Evolutionary conservation across 2,113 vertebrate species (phyloP), one percentile per base, ranked within the genome.

Genomic region (Heterotis niloticus): DNA sequence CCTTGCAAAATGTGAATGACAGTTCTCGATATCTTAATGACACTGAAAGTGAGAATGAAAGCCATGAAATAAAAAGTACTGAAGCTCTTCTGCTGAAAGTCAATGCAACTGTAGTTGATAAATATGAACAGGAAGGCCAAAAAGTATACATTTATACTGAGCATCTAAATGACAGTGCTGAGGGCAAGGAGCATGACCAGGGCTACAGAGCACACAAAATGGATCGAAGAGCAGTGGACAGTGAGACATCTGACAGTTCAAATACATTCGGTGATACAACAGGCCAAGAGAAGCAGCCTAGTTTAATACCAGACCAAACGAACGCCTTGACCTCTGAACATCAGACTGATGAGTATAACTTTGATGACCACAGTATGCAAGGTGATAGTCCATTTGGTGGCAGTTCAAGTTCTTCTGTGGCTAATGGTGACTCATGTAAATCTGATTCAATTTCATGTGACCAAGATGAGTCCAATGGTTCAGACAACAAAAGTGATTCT

Each of bases 361-460:
- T 57, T 54, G 28, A 79, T 64, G 57, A 72, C 54, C 54, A 64
- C 7, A 67, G 44, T 7, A 79, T 79, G 60, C 78, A 56, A 51
- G 70, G 78, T 0, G 78, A 79, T n/a, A 51, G 74, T 74, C 78
- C 60, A n/a, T 73, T 73, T 26, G 78, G 60, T 54, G 59, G 70
- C 28, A 74, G 23, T 57, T 65, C 62, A 23, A 76, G 75, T 76
- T 34, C 9, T 65, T 76, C 44, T 12, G 64, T 5, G 64, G 34
- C 62, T 51, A 60, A 24, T 5, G 29, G 64, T 64, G 34, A 65
- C 4, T 65, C 29, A 64, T 76, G 75, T 60, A 24, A 76, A 10
- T 64, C 57, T 65, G 64, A 77, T 18, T 67, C 76, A 16, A 52
- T 0, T 75, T 75, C 74, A 64, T 75, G 74, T 11, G 62, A 75